Base-by-base conservation (phyloP, 2,888 invertebrate genomes). In the Cosmia pyralina region DNA sequence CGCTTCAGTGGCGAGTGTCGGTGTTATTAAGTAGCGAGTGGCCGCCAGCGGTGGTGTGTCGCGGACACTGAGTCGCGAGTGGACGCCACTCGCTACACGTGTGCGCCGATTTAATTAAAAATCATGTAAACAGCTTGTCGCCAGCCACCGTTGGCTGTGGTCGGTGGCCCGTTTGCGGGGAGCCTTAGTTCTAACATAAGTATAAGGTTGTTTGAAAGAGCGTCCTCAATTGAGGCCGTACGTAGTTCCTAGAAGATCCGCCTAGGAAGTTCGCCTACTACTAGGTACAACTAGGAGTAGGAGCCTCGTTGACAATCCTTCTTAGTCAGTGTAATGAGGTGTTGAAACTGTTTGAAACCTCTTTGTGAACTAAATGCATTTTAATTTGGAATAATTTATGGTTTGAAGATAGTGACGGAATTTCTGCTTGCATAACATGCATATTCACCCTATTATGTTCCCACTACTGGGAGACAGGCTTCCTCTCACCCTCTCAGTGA, bases 321-420 rank as follows among this genome's bases (percentile, higher is more conserved):
- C 58, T 81, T 65, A 80, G 67, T 11, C 17, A 70, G 41, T 73
- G 55, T 72, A 63, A 72, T 58, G 15, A 60, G 50, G 15, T 53
- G 22, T 19, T 60, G 17, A 38, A 66, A 57, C 34, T 28, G 69
- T 62, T 66, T 63, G 53, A 69, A 52, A 69, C 13, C n/a, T 17
- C 38, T 69, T 59, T 53, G 50, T 0, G 15, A 63, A 78, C 50
- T 62, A 28, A 52, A 34, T 44, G 34, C 22, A 57, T 19, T 41
- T 52, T 2, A 68, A 59, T 59, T 74, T 34, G 28, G 38, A 63
- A 52, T 46, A 52, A 76, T 58, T 38, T 58, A 52, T 28, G 17
- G 4, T 50, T 10, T 41, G 28, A 41, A 53, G 38, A 44, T n/a
- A 15, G 1, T 67, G 28, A 8, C 15, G 11, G 28, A 53, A 52